Conservation (phyloP, 2,888 invertebrate genomes). For the Seira sanloemensis region DNA sequence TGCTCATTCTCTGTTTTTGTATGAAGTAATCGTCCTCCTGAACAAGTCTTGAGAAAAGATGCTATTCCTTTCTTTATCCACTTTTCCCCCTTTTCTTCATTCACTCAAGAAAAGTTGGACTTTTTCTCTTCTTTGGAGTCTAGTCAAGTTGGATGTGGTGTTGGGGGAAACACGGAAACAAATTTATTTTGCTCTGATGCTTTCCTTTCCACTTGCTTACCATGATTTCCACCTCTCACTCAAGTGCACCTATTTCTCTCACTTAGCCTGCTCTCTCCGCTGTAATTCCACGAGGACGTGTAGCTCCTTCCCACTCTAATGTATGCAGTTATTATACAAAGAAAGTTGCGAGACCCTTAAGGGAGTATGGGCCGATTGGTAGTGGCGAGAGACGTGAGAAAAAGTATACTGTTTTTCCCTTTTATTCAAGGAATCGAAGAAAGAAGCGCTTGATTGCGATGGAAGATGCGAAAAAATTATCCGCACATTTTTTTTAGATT, state of each 20-base stretch:
- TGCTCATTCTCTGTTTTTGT: constrained; percentile 21
- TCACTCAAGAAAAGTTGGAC: constrained; percentile 36
- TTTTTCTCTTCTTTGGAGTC: constrained; percentile 25
- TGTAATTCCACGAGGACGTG: constrained; percentile 50
- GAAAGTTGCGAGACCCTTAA: too few species aligned
- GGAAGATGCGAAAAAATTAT: too few species aligned
- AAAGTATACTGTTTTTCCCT: too few species aligned
- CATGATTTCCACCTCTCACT: constrained; percentile 61
- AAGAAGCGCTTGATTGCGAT: too few species aligned
- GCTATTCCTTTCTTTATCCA: neutral
- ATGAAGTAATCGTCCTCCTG: constrained; percentile 40
- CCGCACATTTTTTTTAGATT: too few species aligned
- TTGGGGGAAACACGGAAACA: constrained; percentile 65
- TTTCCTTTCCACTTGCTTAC: constrained; percentile 62
- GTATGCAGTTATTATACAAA: constrained; percentile 25
- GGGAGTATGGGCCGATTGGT: too few species aligned
- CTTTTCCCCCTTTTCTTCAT: constrained; percentile 42
- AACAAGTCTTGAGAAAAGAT: neutral
- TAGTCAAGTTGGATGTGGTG: constrained; percentile 39
- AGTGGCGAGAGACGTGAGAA: too few species aligned
- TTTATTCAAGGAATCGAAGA: too few species aligned
- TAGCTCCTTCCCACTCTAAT: constrained; percentile 32
- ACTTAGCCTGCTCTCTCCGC: constrained; percentile 45
- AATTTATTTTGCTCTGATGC: constrained; percentile 68
- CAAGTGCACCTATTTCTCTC: constrained; percentile 61